Conservation (phyloP, 2,797 vertebrate species). For the Sphaeramia orbicularis region DNA sequence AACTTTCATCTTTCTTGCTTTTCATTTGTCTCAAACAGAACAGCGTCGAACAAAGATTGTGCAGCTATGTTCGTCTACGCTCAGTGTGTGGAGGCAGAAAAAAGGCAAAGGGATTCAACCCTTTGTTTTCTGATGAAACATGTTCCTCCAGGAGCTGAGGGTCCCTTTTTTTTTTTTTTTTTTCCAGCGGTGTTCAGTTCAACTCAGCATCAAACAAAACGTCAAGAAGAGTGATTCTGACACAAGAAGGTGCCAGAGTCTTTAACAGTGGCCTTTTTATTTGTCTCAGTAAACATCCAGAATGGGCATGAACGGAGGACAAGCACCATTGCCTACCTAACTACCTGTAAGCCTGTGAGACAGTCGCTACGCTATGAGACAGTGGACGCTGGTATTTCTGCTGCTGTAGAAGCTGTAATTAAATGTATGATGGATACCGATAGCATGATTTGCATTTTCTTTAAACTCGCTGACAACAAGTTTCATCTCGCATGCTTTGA, state of each 20-base stretch:
- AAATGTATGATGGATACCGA: too few species aligned
- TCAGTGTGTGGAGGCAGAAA: constrained; percentile 18
- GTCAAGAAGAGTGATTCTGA: constrained; percentile 58
- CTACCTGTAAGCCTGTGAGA: constrained; percentile 53
- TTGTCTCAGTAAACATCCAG: constrained; percentile 24
- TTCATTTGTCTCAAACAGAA: constrained; percentile 14
- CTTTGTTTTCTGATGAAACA: constrained; percentile 54
- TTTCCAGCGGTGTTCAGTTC: constrained; percentile 42
- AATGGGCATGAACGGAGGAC: constrained; percentile 44
- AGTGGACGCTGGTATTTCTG: constrained; percentile 14
- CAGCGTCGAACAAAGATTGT: constrained; percentile 21
- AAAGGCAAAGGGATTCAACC: constrained; percentile 27
- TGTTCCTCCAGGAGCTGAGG: constrained; percentile 30
- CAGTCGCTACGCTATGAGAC: constrained; percentile 22
- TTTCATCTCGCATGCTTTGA: constrained; percentile 31
- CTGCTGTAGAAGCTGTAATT: background rate
- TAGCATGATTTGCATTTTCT: constrained; percentile 22
- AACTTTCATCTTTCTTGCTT: constrained; percentile 27
- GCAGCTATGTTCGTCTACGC: constrained; percentile 49
- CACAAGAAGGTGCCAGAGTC: constrained; percentile 38
- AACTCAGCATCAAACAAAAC: constrained; percentile 55
- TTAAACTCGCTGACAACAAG: constrained; percentile 25
- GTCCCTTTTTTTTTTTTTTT: constrained; percentile 37
- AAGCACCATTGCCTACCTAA: constrained; percentile 67
- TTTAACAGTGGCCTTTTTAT: constrained; percentile 32